phyloP scores from a whole-genome alignment of 2,888 invertebrate genomes.

The Ctena decussata region DNA sequence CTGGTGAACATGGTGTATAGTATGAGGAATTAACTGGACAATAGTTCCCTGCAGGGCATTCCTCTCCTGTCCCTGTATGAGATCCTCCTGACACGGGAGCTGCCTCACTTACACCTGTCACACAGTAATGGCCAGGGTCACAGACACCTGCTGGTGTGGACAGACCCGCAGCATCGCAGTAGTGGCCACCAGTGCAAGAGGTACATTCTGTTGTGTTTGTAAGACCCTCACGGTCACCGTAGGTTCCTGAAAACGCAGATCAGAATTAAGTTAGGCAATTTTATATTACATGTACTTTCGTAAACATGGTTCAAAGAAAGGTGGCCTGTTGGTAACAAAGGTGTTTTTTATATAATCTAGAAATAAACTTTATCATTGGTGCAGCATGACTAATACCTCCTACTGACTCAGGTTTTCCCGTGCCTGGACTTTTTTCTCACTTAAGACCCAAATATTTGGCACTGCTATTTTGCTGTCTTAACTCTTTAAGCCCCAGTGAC shows the following conservation, averaged over 20 bases:
- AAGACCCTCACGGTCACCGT: conserved; percentile 78
- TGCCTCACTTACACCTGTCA: conserved; percentile 79
- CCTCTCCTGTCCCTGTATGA: conserved; percentile 80
- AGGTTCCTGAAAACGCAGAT: conserved; percentile 83
- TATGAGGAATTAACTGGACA: conserved; percentile 79
- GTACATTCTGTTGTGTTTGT: conserved; percentile 80
- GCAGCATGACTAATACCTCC: too few species aligned
- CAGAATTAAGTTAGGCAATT: too few species aligned
- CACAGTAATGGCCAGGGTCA: conserved; percentile 82
- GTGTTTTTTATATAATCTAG: too few species aligned
- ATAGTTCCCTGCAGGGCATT: conserved; percentile 82
- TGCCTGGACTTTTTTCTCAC: too few species aligned
- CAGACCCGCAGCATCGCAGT: conserved; percentile 82
- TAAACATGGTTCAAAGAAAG: too few species aligned
- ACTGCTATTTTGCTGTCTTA: too few species aligned
- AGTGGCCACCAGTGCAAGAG: conserved; percentile 74
- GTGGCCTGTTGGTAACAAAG: too few species aligned
- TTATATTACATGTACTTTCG: too few species aligned
- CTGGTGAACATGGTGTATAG: conserved; percentile 69
- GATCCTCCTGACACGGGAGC: conserved; percentile 72
- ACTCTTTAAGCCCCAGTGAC: too few species aligned
- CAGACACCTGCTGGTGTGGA: conserved; percentile 79
- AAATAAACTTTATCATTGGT: too few species aligned
- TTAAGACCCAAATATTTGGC: too few species aligned
- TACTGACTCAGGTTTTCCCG: too few species aligned